Conservation (phyloP, 2,888 invertebrate genomes). For the Pristionchus exspectatus region DNA sequence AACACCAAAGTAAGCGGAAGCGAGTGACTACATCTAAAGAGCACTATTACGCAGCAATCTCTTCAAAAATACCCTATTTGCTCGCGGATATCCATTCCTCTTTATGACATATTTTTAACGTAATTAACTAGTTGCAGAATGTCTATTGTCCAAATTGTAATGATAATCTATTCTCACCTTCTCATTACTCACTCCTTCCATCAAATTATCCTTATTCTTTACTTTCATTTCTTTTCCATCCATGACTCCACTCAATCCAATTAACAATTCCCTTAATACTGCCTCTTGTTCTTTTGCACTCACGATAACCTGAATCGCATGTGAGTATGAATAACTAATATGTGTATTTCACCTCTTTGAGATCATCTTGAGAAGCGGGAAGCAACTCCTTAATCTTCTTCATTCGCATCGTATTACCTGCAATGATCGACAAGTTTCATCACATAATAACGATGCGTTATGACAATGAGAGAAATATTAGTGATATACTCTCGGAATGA, state of each 20-base stretch:
- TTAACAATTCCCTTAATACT: constrained; percentile 6
- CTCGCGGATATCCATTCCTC: neutral
- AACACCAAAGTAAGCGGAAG: too few species aligned
- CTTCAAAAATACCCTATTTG: too few species aligned
- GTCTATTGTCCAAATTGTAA: too few species aligned
- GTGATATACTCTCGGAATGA: neutral
- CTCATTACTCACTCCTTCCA: neutral
- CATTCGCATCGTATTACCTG: constrained; percentile 75
- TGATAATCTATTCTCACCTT: neutral
- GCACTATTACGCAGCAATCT: too few species aligned
- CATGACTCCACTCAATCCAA: neutral
- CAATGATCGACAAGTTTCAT: neutral
- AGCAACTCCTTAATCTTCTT: constrained; percentile 71
- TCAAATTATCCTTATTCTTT: neutral
- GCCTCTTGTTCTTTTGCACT: constrained; percentile 28
- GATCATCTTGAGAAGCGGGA: constrained; percentile 58
- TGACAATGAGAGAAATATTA: constrained; percentile 14
- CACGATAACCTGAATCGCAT: constrained; percentile 12
- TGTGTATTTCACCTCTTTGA: constrained; percentile 5
- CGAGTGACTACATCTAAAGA: too few species aligned
- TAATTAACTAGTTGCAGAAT: neutral
- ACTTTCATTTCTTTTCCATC: neutral
- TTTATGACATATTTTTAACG: neutral
- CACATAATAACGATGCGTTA: neutral
- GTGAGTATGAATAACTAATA: neutral